phyloP scores from a whole-genome alignment of 2,888 invertebrate species.

The Lordiphosa andalusiaca region DNA sequence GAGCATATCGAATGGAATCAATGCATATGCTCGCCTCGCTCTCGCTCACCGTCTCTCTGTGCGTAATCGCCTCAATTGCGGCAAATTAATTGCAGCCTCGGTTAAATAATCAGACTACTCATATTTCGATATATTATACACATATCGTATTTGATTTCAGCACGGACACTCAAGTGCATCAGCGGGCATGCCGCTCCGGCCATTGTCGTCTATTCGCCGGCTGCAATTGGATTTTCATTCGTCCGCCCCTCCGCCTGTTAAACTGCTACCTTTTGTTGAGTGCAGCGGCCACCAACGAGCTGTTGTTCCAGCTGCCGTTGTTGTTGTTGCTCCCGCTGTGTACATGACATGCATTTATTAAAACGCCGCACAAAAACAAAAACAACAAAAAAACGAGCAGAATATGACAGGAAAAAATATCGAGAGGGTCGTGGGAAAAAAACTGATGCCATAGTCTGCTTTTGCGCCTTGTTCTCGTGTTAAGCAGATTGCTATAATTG shows the following conservation, averaged over 20 bases:
- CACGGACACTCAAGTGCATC: too few species aligned
- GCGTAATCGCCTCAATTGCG: conserved; percentile 37
- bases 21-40: conserved; percentile 44
- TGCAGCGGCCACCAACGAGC: conserved; percentile 31
- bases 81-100: conserved; percentile 66
- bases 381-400: conserved; percentile 12
- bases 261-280: conserved; percentile 44
- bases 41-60: background rate
- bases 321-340: conserved; percentile 11
- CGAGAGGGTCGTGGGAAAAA: conserved; percentile 16
- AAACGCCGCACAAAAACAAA: conserved; percentile 38
- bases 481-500: conserved; percentile 38
- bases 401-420: conserved; percentile 2
- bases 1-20: conserved; percentile 47
- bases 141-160: conserved; percentile 32
- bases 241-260: conserved; percentile 7
- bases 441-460: conserved; percentile 17
- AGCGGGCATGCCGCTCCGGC: too few species aligned
- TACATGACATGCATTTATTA: conserved; percentile 44
- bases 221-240: conserved; percentile 1
- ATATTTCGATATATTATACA: conserved; percentile 33
- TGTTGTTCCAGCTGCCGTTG: too few species aligned
- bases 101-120: conserved; percentile 39
- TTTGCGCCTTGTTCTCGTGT: conserved; percentile 20
- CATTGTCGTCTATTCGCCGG: background rate